Conservation (phyloP, 2,888 invertebrate genomes). For the Chirona hameri region DNA sequence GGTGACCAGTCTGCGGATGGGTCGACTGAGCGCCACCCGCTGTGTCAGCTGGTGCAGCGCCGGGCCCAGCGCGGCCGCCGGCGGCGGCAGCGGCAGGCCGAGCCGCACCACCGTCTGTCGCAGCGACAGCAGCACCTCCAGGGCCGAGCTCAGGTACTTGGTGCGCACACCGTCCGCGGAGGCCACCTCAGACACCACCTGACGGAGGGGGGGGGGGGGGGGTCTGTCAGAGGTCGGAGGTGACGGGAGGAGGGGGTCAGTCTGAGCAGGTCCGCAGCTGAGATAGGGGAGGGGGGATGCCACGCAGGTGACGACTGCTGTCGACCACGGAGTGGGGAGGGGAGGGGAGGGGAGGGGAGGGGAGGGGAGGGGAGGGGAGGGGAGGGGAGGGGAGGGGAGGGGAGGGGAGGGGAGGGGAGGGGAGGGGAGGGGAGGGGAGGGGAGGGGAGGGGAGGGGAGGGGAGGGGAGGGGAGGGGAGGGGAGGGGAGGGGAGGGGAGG, state of each 20-base stretch:
- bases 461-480: too few relatives aligned
- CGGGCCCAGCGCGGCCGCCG: not conserved
- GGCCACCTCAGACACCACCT: not conserved
- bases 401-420: too few relatives aligned
- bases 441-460: too few relatives aligned
- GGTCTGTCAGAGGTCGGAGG: too few relatives aligned
- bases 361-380: not conserved
- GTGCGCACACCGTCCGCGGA: not conserved
- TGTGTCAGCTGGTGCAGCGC: not conserved
- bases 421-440: too few relatives aligned
- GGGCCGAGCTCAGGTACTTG: conserved; percentile 3
- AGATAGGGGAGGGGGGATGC: too few relatives aligned
- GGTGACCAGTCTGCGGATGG: not conserved
- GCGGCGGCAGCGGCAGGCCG: not conserved
- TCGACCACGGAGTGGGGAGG: not conserved
- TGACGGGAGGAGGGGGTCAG: too few relatives aligned
- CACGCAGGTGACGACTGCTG: too few relatives aligned
- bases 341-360: not conserved
- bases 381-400: not conserved
- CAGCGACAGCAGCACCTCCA: conserved; percentile 12
- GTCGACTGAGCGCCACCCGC: not conserved
- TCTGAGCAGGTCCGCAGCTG: too few relatives aligned
- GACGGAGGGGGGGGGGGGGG: not conserved
- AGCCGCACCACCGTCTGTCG: not conserved
- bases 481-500: too few relatives aligned